Conservation (phyloP, 2,113 vertebrate genomes). For the Pseudorectes ferrugineus region DNA sequence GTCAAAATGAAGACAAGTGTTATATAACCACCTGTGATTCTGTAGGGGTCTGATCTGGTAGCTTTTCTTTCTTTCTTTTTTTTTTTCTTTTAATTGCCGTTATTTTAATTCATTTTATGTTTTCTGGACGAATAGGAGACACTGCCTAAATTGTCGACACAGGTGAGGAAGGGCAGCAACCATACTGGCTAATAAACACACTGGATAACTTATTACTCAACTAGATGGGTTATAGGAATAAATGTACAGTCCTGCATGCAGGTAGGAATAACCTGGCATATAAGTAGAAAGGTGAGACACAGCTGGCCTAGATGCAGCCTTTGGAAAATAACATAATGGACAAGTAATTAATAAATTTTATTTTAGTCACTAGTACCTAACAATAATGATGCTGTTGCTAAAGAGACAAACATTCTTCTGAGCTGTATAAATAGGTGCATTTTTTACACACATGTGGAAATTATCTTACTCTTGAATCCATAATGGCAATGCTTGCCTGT, state of each 20-base stretch:
- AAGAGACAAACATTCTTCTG: background rate
- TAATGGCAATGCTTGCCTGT: background rate
- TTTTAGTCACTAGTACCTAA: accelerated
- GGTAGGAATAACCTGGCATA: background rate
- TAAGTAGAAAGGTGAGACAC: background rate
- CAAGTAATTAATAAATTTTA: background rate
- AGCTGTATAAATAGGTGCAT: background rate
- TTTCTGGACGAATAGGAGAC: background rate
- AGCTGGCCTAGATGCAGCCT: background rate
- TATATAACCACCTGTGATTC: background rate
- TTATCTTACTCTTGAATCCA: background rate
- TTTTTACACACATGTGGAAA: background rate
- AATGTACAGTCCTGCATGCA: background rate
- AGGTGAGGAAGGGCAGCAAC: background rate
- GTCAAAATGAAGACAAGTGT: background rate
- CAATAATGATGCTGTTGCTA: background rate
- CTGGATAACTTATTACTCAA: background rate
- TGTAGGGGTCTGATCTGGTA: background rate
- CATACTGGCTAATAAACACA: background rate
- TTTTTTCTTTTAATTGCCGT: background rate
- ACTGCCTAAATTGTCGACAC: background rate
- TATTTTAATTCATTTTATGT: background rate
- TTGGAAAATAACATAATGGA: background rate
- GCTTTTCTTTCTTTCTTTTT: too few species aligned
- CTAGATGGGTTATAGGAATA: background rate